These are phyloP conservation scores for Hirundichthys speculiger DNA, from an alignment of 2,113 vertebrate species.

Conservation along the genomic window DNA sequence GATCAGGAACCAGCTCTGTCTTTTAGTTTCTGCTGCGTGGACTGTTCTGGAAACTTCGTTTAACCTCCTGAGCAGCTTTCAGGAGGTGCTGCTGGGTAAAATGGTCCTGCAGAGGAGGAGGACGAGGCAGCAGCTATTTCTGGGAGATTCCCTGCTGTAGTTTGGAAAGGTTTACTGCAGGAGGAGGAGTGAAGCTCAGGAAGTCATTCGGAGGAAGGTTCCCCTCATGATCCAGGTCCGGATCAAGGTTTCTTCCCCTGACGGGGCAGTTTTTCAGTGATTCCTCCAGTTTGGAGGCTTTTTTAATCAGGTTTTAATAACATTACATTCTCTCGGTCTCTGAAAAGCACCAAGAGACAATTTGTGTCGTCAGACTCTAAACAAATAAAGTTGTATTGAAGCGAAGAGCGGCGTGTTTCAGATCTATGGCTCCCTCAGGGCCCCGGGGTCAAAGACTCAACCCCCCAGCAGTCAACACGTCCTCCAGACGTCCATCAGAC, in stretches of 20 bases:
- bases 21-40: not conserved
- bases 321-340: no score
- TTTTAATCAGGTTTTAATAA: no score
- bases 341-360: no score
- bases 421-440: not conserved
- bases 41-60: slow-evolving; percentile 1
- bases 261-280: no score
- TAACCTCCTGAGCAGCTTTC: slow-evolving; percentile 18
- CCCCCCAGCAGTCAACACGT: slow-evolving; percentile 26
- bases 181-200: no score
- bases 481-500: slow-evolving; percentile 42
- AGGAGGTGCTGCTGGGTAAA: slow-evolving; percentile 30
- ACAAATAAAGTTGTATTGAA: no score
- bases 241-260: no score
- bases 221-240: no score
- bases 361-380: no score
- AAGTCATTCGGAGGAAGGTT: no score
- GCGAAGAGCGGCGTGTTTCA: no score
- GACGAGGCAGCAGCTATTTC: slow-evolving; percentile 58
- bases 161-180: slow-evolving; percentile 46
- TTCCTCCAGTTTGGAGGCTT: no score
- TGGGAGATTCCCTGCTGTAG: slow-evolving; percentile 59
- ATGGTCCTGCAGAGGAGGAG: slow-evolving; percentile 26
- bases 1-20: not conserved
- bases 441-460: slow-evolving; percentile 23